Conservation (phyloP, 2,113 vertebrate genomes). For the Ochotona curzoniae region DNA sequence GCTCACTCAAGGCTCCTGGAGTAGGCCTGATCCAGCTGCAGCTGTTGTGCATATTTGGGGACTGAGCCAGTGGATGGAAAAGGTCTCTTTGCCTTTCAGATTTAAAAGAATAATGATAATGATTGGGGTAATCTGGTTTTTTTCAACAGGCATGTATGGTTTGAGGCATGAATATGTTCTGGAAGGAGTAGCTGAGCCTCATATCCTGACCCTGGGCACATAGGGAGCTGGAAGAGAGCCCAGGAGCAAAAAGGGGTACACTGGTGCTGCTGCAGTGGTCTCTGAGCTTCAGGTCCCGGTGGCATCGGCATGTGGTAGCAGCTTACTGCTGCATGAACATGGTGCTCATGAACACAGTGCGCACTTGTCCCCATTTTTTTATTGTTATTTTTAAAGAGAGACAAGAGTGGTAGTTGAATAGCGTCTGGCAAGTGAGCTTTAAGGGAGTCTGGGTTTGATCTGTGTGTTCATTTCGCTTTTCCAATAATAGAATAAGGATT, state of each 20-base stretch:
- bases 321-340: not conserved
- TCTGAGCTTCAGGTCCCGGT: not conserved
- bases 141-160: too few species aligned
- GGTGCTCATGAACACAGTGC: rapidly evolving
- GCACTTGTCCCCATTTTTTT: not conserved
- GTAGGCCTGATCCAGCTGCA: too few species aligned
- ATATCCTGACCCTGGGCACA: rapidly evolving
- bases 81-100: too few species aligned
- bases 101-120: too few species aligned
- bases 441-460: not conserved
- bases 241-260: not conserved
- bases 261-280: not conserved
- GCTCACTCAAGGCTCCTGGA: too few species aligned
- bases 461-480: not conserved
- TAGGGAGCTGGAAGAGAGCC: too few species aligned
- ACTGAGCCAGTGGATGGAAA: too few species aligned
- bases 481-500: not conserved
- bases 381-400: not conserved
- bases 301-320: not conserved
- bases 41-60: too few species aligned
- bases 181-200: not conserved
- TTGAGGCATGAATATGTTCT: not conserved
- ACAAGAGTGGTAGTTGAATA: not conserved
- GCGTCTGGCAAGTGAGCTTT: not conserved
- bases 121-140: too few species aligned